Evolutionary conservation across 2,888 invertebrate species (phyloP).

Genomic region (Drosophila eohydei): DNA sequence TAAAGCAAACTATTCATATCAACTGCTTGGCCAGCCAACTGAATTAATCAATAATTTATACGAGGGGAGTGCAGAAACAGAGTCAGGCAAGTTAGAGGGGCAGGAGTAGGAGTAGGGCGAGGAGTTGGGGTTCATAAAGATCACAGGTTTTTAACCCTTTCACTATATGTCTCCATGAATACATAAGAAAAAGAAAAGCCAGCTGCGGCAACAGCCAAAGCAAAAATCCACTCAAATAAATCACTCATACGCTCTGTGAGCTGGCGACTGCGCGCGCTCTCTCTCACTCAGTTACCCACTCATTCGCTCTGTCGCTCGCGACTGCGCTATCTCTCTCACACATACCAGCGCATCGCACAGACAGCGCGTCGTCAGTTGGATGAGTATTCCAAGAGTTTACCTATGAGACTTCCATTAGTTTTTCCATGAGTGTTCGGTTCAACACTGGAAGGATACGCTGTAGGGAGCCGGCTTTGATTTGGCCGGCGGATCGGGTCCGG

Average conservation of each 20-base stretch:
- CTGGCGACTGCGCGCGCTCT: conserved; percentile 22
- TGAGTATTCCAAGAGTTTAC: conserved; percentile 22
- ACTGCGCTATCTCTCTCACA: conserved; percentile 62
- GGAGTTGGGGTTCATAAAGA: conserved; percentile 43
- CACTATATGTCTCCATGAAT: conserved; percentile 64
- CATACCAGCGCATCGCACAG: conserved; percentile 51
- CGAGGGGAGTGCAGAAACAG: conserved; percentile 58
- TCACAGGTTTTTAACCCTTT: conserved; percentile 79
- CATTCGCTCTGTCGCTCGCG: conserved; percentile 30
- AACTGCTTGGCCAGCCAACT: conserved; percentile 38
- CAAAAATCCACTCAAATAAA: conserved; percentile 48
- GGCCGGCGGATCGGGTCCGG: background rate
- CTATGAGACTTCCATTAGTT: conserved; percentile 10
- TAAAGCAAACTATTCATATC: conserved; percentile 35
- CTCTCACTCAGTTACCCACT: conserved; percentile 10
- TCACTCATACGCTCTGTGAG: conserved; percentile 66
- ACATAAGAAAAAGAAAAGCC: conserved; percentile 48
- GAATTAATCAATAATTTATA: conserved; percentile 74
- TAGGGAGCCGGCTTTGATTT: conserved; percentile 28
- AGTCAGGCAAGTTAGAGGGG: background rate
- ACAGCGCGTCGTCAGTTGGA: conserved; percentile 71
- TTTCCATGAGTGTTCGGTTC: conserved; percentile 32
- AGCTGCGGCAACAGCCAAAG: conserved; percentile 5
- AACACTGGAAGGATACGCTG: conserved; percentile 51
- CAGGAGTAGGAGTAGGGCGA: background rate